These are phyloP conservation scores for Drosophila rubida DNA, from an alignment of 2,888 invertebrate species.

Conservation along the genomic window DNA sequence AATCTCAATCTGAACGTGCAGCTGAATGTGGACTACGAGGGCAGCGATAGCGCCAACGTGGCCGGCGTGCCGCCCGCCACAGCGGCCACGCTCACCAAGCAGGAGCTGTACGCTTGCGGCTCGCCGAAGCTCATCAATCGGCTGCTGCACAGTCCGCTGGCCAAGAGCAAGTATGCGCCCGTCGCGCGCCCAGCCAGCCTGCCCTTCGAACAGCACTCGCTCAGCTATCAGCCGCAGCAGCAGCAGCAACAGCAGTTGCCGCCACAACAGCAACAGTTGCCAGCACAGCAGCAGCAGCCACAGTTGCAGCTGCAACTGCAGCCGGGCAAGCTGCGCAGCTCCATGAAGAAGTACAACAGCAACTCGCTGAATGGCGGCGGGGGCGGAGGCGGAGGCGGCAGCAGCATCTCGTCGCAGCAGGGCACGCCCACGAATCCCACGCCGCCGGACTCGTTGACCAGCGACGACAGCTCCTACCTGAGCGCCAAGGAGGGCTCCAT, in stretches of 20 bases:
- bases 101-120: conserved; percentile 75
- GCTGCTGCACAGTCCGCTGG: conserved; percentile 73
- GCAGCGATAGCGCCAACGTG: background rate
- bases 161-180: conserved; percentile 65
- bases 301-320: conserved; percentile 26
- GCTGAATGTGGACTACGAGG: conserved; percentile 55
- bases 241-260: conserved; percentile 14
- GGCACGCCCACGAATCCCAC: conserved; percentile 92
- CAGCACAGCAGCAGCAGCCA: conserved; percentile 9
- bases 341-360: conserved; percentile 90
- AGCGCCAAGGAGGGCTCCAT: conserved; percentile 92
- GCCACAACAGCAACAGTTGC: conserved; percentile 19
- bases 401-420: conserved; percentile 71
- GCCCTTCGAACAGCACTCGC: conserved; percentile 85
- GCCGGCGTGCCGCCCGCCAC: background rate
- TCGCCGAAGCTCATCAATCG: conserved; percentile 80
- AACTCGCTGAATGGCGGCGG: no score
- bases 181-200: conserved; percentile 83
- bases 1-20: conserved; percentile 71
- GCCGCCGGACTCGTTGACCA: conserved; percentile 93
- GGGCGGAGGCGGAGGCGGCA: conserved; percentile 78
- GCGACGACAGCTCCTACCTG: conserved; percentile 95
- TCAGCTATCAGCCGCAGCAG: conserved; percentile 48
- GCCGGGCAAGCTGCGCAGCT: conserved; percentile 89
- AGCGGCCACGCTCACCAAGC: conserved; percentile 66